A percentile compares a stretch with the other conserved stretches of the same genome.
Conservation (phyloP, 2,888 invertebrate genomes). For the Ochropleura plecta region DNA sequence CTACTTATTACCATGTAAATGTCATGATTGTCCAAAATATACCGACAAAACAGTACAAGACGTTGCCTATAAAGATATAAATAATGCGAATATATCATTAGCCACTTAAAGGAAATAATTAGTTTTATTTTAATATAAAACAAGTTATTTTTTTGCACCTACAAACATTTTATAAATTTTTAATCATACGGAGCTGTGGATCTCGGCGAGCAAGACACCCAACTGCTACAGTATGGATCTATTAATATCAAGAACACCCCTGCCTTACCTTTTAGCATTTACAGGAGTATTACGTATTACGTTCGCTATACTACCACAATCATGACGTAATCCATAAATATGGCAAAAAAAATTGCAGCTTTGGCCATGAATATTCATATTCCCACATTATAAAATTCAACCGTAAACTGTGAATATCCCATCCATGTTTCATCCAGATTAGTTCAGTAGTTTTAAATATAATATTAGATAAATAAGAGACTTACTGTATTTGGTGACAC, state of each 20-base stretch:
- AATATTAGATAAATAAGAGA: background rate
- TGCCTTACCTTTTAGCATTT: too few species aligned
- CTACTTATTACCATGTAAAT: too few species aligned
- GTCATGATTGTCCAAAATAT: background rate
- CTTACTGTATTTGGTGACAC: slow-evolving; percentile 22
- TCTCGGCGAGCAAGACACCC: too few species aligned
- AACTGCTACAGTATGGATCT: too few species aligned
- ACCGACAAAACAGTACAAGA: too few species aligned
- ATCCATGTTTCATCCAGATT: background rate
- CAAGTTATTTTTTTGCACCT: background rate
- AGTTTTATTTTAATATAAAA: background rate
- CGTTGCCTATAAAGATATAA: background rate
- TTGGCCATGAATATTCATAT: background rate
- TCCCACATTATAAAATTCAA: background rate
- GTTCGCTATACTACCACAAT: too few species aligned
- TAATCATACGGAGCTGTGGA: too few species aligned
- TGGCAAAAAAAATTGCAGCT: background rate
- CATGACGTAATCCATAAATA: background rate
- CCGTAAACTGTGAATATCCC: too few species aligned
- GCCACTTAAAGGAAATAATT: background rate
- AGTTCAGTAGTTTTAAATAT: background rate
- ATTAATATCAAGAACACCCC: too few species aligned
- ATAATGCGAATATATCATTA: too few species aligned
- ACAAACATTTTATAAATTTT: background rate
- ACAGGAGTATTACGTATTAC: too few species aligned